Conservation (phyloP, 2,113 vertebrate genomes). For the Strix uralensis region DNA sequence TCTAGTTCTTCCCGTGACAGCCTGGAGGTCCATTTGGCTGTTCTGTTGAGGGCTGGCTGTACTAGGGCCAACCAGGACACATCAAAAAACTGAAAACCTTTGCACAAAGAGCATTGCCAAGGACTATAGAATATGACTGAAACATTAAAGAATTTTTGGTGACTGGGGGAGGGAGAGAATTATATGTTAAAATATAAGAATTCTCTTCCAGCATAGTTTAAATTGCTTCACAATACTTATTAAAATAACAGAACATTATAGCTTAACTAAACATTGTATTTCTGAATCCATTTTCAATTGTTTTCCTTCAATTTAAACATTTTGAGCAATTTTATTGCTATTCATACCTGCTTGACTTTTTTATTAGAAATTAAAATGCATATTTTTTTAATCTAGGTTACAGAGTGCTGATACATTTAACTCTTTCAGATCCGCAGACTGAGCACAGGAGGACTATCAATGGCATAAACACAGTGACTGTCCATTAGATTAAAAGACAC, state of each 20-base stretch:
- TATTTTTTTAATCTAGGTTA: slow-evolving; percentile 64
- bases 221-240: slow-evolving; percentile 75
- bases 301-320: slow-evolving; percentile 79
- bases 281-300: slow-evolving; percentile 78
- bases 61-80: neutral
- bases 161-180: slow-evolving; percentile 52
- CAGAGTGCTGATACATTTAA: slow-evolving; percentile 47
- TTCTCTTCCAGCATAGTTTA: slow-evolving; percentile 62
- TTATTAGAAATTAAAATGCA: slow-evolving; percentile 77
- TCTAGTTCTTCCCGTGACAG: neutral
- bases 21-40: neutral
- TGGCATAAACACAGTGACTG: neutral
- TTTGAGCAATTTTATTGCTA: slow-evolving; percentile 79
- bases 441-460: neutral
- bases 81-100: neutral
- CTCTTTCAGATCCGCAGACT: slow-evolving; percentile 36
- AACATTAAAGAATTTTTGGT: slow-evolving; percentile 53
- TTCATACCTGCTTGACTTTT: slow-evolving; percentile 75
- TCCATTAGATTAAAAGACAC: neutral
- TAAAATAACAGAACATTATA: slow-evolving; percentile 77
- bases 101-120: neutral
- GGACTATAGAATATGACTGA: slow-evolving; percentile 19
- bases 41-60: neutral
- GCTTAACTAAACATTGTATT: slow-evolving; percentile 79
- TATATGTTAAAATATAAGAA: slow-evolving; percentile 63